Conservation (phyloP, 2,113 vertebrate genomes). For the Paraplagusia blochii region DNA sequence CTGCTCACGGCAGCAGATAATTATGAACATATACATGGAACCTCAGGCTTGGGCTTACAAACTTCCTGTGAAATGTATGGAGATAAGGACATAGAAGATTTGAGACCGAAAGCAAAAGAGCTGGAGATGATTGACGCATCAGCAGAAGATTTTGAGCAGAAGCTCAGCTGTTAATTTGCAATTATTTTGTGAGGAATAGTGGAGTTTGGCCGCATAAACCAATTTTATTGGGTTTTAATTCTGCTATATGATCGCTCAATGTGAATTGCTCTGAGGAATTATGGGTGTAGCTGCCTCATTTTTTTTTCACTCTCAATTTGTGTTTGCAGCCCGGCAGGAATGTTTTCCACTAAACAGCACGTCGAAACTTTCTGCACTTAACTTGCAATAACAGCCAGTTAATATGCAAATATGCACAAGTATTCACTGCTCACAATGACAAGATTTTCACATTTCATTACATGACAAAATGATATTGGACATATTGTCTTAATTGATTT, state of each 20-base stretch:
- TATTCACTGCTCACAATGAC: too few relatives aligned
- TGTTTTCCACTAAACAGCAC: too few relatives aligned
- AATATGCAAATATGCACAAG: too few relatives aligned
- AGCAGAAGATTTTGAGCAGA: neutral
- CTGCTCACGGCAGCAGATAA: conserved; percentile 14
- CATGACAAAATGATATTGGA: too few relatives aligned
- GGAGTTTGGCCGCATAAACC: neutral
- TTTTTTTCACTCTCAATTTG: neutral
- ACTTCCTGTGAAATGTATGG: neutral
- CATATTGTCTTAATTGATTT: too few relatives aligned
- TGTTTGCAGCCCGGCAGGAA: too few relatives aligned
- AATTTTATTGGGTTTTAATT: conserved; percentile 5
- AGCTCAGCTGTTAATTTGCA: conserved; percentile 19
- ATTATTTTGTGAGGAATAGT: conserved; percentile 19
- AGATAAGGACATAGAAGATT: conserved; percentile 13
- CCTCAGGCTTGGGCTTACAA: conserved; percentile 7
- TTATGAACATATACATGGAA: conserved; percentile 29
- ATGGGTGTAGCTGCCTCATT: conserved; percentile 2
- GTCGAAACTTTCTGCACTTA: too few relatives aligned
- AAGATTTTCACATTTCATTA: too few relatives aligned
- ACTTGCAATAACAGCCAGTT: too few relatives aligned
- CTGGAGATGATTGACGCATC: conserved; percentile 11
- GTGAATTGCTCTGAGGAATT: neutral
- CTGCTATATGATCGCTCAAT: neutral
- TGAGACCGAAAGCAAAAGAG: neutral